Percentiles rank a stretch among this genome's conserved stretches.
These are phyloP conservation scores for Ecdyonurus torrentis DNA, from an alignment of 2,888 invertebrate species.

Conservation along the genomic window DNA sequence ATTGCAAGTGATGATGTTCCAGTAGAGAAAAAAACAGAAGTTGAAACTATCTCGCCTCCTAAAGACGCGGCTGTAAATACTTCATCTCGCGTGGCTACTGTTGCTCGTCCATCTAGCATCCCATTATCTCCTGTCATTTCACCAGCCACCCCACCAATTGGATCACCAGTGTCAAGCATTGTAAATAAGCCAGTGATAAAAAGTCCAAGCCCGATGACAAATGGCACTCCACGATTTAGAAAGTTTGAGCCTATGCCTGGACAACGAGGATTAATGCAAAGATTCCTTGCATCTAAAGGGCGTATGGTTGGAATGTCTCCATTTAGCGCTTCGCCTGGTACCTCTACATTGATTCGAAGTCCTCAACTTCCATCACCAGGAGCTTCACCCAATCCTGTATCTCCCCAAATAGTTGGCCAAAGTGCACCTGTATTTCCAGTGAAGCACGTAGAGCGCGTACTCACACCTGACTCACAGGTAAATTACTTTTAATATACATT, in stretches of 20 bases:
- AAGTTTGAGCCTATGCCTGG: constrained; percentile 42
- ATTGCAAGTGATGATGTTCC: constrained; percentile 17
- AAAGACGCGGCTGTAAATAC: constrained; percentile 9
- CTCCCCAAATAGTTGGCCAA: neutral
- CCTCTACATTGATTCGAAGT: neutral
- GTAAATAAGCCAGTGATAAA: neutral
- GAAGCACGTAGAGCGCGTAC: neutral
- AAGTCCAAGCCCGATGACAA: neutral
- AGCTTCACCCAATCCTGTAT: neutral
- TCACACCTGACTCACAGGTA: neutral
- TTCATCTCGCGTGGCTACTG: constrained; percentile 10
- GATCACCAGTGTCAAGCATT: neutral
- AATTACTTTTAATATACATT: neutral
- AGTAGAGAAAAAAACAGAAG: neutral
- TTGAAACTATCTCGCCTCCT: neutral
- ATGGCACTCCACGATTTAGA: constrained; percentile 1
- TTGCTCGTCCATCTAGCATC: constrained; percentile 4
- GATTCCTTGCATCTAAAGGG: constrained; percentile 65
- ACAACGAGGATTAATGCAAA: constrained; percentile 69
- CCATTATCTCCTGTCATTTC: neutral
- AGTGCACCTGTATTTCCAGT: neutral
- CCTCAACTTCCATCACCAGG: constrained; percentile 2
- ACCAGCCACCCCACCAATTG: constrained; percentile 10
- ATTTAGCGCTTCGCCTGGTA: neutral
- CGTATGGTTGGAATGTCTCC: constrained; percentile 24